Percentiles rank a stretch among this genome's conserved stretches.
phyloP scores from a whole-genome alignment of 2,113 vertebrate genomes.

The Phrynosoma platyrhinos region DNA sequence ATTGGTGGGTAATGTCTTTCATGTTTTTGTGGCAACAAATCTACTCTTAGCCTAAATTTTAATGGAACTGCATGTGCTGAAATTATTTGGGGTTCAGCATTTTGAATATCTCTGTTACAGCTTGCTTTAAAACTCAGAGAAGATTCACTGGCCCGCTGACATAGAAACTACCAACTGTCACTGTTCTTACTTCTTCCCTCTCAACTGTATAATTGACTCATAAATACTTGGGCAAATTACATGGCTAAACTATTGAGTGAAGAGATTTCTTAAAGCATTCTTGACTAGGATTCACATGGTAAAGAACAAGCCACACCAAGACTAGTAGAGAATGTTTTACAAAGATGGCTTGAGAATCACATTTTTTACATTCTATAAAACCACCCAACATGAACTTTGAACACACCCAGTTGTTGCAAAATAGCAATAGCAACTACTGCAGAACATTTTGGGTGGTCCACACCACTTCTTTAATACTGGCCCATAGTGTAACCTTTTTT shows the following conservation, averaged over 20 bases:
- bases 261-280: background rate
- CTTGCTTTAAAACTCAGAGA: no score
- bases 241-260: background rate
- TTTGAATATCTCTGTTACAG: no score
- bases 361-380: background rate
- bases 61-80: no score
- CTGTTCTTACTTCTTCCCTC: background rate
- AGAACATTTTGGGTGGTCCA: conserved; percentile 15
- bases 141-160: no score
- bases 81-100: no score
- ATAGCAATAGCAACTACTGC: background rate
- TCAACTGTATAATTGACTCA: background rate
- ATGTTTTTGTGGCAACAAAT: no score
- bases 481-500: background rate
- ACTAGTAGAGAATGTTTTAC: background rate
- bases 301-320: background rate
- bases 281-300: background rate
- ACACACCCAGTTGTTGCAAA: background rate
- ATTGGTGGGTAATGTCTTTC: no score
- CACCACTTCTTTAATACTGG: background rate
- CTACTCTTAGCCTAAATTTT: no score
- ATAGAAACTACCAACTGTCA: no score
- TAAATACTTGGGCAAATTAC: background rate
- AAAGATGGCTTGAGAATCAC: background rate
- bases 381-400: background rate